These are phyloP conservation scores for Aphodius sticticus DNA, from an alignment of 2,888 invertebrate species.

Conservation along the genomic window DNA sequence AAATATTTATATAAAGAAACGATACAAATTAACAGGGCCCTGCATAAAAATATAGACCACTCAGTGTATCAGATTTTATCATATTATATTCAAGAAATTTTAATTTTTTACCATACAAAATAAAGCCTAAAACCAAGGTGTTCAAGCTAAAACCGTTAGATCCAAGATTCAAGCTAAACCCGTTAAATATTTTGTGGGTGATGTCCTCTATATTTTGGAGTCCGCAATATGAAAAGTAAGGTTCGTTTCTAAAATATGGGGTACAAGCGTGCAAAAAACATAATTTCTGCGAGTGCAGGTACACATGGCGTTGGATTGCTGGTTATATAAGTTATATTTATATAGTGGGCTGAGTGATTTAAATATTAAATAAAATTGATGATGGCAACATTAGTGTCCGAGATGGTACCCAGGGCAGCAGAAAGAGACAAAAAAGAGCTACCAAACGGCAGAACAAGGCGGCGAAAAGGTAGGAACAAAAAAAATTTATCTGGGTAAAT, in stretches of 20 bases:
- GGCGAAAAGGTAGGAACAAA: too few species aligned
- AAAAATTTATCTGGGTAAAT: too few species aligned
- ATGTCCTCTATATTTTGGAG: background rate
- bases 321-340: background rate
- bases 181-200: background rate
- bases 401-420: background rate
- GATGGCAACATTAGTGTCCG: background rate
- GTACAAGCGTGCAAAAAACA: too few species aligned
- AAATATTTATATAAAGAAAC: too few species aligned
- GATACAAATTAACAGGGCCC: too few species aligned
- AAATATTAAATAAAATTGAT: background rate
- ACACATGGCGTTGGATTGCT: background rate
- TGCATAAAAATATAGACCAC: too few species aligned
- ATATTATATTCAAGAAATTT: too few species aligned
- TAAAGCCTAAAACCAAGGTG: background rate
- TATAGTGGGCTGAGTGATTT: background rate
- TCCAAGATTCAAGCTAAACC: background rate
- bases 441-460: background rate
- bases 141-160: background rate
- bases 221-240: too few species aligned
- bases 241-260: too few species aligned
- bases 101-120: background rate
- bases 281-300: background rate
- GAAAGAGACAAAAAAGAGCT: background rate
- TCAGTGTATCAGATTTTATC: too few species aligned